Evolutionary conservation across 1,140 invertebrate species (phyloP), one percentile per base, ranked within the genome.

Genomic region (Pachypsylla venusta): DNA sequence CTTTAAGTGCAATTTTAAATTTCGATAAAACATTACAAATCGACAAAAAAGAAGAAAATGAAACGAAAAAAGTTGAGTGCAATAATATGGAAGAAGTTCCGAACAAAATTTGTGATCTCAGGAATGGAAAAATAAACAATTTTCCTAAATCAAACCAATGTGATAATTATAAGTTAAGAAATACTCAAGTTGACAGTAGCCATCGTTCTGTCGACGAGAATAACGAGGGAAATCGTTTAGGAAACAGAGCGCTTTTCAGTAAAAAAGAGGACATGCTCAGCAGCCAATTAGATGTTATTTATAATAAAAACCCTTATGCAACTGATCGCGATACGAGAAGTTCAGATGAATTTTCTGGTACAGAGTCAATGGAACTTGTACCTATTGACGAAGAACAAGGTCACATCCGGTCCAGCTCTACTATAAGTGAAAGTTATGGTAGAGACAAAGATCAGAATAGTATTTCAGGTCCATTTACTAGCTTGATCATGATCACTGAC

Each of bases 401-500:
- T 64, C 61, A 56, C 58, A 58, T 60, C 67, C 59, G 55, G 30
- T 57, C 64, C 63, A 68, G 69, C 69, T 70, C 68, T 71, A 74
- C 40, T 14, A 20, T n/a, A 24, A 60, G 56, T 42, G 62, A 63
- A 57, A 62, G 57, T 56, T 55, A 77, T 69, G 20, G 14, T 39
- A n/a, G n/a, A n/a, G n/a, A n/a, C n/a, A 48, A n/a, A 48, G 42
- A 48, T 5, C 42, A 48, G 42, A 48, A 22, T 19, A 48, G 4
- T 22, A 73, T 68, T 63, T 77, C 68, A 64, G 83, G 83, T 72
- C 83, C 83, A 67, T 89, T 87, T 69, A 85, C 82, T 64, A 89
- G 86, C 74, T 77, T 87, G 74, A 83, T 89, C 70, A 88, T 87
- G 85, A 89, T 90, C 71, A 89, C 82, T 63, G 80, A 85, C 72